Evolutionary conservation across 2,888 invertebrate species (phyloP), one percentile per base, ranked within the genome.

Genomic region (Rotaria socialis): DNA sequence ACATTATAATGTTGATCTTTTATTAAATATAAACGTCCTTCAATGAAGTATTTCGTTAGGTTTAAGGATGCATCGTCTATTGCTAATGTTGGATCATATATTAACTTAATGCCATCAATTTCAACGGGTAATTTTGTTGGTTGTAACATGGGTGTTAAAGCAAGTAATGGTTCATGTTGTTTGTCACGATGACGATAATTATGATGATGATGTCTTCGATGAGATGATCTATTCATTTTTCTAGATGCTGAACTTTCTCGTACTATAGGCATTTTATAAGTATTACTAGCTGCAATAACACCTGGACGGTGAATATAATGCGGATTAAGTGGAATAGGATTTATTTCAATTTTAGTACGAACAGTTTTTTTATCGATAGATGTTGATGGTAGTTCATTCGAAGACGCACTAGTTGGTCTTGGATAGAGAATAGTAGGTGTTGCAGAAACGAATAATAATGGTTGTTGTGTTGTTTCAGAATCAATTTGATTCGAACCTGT

Each of bases 241-340:
- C 10, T n/a, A 41, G 43, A 41, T 10, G 24, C 10, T n/a, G 43
- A 24, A 47, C 24, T 47, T 47, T 47, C 80, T 22, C 22, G 47
- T 47, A 80, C 2, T n/a, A 80, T 24, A 24, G 86, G 55, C 10
- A n/a, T 74, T 84, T 86, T 86, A 16, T 60, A 52, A 14, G 41
- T 16, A 84, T 86, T 86, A n/a, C 24, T 60, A 52, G n/a, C 67
- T 24, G 84, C 50, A 41, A 86, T 10, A 11, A 84, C 43, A 58
- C 35, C 58, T 16, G 86, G 84, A 24, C 80, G 80, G 47, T 35
- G 80, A 80, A 80, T n/a, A 80, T 80, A 80, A n/a, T 80, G 6
- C 47, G 47, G n/a, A 80, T 80, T 80, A 22, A 47, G n/a, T 4
- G 47, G 47, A 80, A 24, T 24, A n/a, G 22, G 10, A 80, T 14